Percentiles rank a stretch among this genome's conserved stretches.
These are phyloP conservation scores for Indicator maculatus DNA, from an alignment of 2,113 vertebrate genomes.

Conservation along the genomic window DNA sequence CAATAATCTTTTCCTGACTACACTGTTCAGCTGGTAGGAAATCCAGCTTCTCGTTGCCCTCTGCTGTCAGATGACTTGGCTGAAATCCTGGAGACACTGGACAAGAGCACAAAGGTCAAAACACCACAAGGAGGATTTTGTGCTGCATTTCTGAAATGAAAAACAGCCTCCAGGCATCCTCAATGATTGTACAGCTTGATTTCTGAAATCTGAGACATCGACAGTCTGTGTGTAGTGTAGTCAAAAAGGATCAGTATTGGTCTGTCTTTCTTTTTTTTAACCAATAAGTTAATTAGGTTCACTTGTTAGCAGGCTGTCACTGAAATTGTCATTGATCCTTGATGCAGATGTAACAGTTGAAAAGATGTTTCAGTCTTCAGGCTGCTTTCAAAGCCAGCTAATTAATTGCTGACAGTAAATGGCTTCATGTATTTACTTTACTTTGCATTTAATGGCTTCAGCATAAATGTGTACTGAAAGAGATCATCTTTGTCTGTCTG, in stretches of 20 bases:
- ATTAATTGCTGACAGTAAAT: neutral
- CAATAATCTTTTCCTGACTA: neutral
- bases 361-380: neutral
- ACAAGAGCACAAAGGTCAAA: neutral
- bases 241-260: neutral
- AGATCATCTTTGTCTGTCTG: neutral
- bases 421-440: neutral
- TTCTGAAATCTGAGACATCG: neutral
- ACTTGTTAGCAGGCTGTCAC: neutral
- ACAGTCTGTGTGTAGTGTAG: neutral
- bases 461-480: neutral
- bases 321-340: neutral
- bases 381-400: neutral
- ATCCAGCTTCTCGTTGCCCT: neutral
- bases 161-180: neutral
- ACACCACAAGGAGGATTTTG: neutral
- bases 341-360: neutral
- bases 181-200: neutral
- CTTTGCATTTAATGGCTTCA: neutral
- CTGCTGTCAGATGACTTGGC: neutral
- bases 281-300: neutral
- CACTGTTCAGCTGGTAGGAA: neutral
- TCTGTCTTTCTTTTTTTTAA: neutral
- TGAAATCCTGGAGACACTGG: constrained; percentile 27
- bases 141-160: neutral